Evolutionary conservation across 2,888 invertebrate species (phyloP), one percentile per base, ranked within the genome.

Genomic region (Acrobasis suavella): DNA sequence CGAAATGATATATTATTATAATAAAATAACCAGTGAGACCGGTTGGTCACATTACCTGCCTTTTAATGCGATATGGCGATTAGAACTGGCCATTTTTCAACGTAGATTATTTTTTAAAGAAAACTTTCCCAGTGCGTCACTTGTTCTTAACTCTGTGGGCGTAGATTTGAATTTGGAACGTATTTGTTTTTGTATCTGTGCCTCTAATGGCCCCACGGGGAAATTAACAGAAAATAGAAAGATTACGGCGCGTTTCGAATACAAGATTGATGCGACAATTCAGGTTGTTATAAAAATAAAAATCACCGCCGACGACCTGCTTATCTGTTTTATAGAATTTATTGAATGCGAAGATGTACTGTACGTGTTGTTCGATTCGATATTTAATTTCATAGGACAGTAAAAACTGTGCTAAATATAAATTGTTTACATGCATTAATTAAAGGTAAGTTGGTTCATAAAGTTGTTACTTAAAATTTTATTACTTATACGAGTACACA

Each of bases 1-100:
- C 72, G 78, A 81, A 83, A 86, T 87, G 87, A 89, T 87, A 85
- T 83, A 89, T 89, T 85, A 80, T 74, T 83, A 80, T 76, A 82
- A 82, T 83, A 82, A 82, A 82, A 78, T 64, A 70, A 74, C 73
- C 73, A 72, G 69, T 64, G 69, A 58, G 77, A 83, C 86, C 81
- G 81, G 86, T 87, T 79, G 64, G 69, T 67, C 80, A 82, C 80
- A 80, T 85, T 77, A 82, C 78, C 77, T 77, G 81, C 78, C 76
- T 80, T 85, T 84, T 87, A 87, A 87, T 85, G 83, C 78, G 77
- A 78, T 79, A 76, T 76, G 78, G 81, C 83, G 85, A 85, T 86
- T 87, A 86, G 83, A 82, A 82, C 78, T 80, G 80, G 79, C 82
- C 75, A 86, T 86, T 86, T 86, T 83, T 87, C 80, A 83, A 80